Percentiles rank a stretch among this genome's conserved stretches.
phyloP scores from a whole-genome alignment of 2,888 invertebrate species.

The Parnassius apollo region DNA sequence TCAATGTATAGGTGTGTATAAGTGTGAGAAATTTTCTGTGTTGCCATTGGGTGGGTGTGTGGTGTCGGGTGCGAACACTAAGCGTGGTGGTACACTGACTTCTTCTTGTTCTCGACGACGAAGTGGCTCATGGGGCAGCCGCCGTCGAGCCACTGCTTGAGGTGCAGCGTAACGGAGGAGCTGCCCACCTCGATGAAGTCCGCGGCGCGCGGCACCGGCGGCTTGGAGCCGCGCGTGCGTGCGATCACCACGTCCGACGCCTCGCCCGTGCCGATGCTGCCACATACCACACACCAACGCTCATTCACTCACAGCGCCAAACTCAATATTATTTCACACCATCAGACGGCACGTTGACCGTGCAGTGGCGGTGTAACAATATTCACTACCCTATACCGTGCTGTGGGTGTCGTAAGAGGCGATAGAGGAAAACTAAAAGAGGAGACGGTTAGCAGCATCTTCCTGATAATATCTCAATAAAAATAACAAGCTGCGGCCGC shows the following conservation, averaged over 20 bases:
- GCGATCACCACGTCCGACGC: conserved; percentile 94
- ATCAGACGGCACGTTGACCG: too few species aligned
- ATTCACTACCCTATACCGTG: too few species aligned
- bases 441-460: too few species aligned
- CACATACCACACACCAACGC: background rate
- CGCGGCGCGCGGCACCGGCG: conserved; percentile 93
- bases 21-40: too few species aligned
- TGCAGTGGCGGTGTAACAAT: too few species aligned
- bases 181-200: conserved; percentile 95
- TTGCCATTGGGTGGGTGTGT: background rate
- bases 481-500: too few species aligned
- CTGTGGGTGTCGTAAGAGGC: too few species aligned
- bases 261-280: conserved; percentile 94
- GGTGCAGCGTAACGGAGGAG: conserved; percentile 94
- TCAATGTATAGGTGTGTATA: too few species aligned
- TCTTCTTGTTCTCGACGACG: conserved; percentile 96
- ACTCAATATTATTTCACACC: too few species aligned
- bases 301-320: too few species aligned
- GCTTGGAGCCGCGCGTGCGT: conserved; percentile 95
- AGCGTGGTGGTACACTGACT: conserved; percentile 74
- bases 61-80: background rate
- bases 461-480: too few species aligned
- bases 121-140: conserved; percentile 98
- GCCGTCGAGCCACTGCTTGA: conserved; percentile 96
- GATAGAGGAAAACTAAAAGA: too few species aligned